Conservation (phyloP, 2,113 vertebrate genomes). For the Lucifuga dentata region DNA sequence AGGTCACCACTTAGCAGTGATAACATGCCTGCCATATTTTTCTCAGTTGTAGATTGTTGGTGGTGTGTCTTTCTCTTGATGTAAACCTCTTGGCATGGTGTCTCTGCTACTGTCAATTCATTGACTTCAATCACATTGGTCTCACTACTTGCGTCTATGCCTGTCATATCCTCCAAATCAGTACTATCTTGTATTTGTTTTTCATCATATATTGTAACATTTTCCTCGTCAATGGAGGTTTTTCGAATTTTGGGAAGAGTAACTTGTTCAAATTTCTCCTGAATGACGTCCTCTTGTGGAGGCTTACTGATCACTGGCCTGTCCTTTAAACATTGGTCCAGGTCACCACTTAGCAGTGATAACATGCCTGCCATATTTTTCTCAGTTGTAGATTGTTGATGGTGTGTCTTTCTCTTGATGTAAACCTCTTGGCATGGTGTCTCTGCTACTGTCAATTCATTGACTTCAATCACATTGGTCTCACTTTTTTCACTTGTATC, state of each 20-base stretch:
- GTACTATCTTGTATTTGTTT: background rate
- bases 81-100: constrained; percentile 70
- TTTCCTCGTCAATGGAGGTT: constrained; percentile 25
- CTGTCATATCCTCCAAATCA: background rate
- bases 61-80: constrained; percentile 58
- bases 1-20: constrained; percentile 80
- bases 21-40: constrained; percentile 71
- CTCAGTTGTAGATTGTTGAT: constrained; percentile 34
- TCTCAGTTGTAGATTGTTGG: constrained; percentile 38
- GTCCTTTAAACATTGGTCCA: constrained; percentile 62
- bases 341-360: constrained; percentile 78
- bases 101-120: constrained; percentile 72
- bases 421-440: constrained; percentile 71
- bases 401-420: constrained; percentile 58
- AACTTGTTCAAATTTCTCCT: constrained; percentile 70
- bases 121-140: constrained; percentile 81
- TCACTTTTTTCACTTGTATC: constrained; percentile 31
- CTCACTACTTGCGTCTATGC: constrained; percentile 29
- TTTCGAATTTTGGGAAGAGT: constrained; percentile 32
- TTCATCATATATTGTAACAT: background rate
- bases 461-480: constrained; percentile 80
- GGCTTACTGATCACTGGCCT: constrained; percentile 19
- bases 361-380: constrained; percentile 72
- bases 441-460: constrained; percentile 72
- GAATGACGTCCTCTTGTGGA: constrained; percentile 52